phyloP scores from a whole-genome alignment of 2,113 vertebrate genomes.

The Antechinus stuartii region DNA sequence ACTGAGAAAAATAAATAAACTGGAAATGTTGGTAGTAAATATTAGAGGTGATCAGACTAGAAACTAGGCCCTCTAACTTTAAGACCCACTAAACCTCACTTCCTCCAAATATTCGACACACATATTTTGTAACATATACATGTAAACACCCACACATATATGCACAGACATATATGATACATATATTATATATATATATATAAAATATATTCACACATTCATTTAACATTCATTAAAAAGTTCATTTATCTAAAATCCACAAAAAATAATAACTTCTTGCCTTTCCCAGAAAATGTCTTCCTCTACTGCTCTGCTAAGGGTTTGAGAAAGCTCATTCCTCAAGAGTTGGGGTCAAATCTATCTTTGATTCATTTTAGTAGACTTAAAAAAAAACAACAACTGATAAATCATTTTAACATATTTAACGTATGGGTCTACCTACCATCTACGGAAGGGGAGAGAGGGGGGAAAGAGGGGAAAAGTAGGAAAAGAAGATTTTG shows the following conservation, averaged over 20 bases:
- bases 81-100: background rate
- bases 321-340: background rate
- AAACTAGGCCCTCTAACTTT: background rate
- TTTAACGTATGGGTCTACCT: too few relatives aligned
- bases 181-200: background rate
- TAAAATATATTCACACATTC: too few relatives aligned
- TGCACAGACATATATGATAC: background rate
- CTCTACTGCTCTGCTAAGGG: background rate
- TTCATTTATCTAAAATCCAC: background rate
- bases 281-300: background rate
- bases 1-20: background rate
- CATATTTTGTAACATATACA: background rate
- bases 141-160: background rate
- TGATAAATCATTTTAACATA: too few relatives aligned
- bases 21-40: background rate
- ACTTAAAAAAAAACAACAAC: background rate
- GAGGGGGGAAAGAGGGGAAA: too few relatives aligned
- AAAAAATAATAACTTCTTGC: background rate
- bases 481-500: too few relatives aligned
- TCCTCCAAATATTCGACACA: background rate
- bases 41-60: background rate
- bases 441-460: too few relatives aligned
- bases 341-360: background rate
- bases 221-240: background rate
- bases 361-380: conserved; percentile 21